Base-by-base conservation (phyloP, 2,113 vertebrate species). In the Phyllopteryx taeniolatus region DNA sequence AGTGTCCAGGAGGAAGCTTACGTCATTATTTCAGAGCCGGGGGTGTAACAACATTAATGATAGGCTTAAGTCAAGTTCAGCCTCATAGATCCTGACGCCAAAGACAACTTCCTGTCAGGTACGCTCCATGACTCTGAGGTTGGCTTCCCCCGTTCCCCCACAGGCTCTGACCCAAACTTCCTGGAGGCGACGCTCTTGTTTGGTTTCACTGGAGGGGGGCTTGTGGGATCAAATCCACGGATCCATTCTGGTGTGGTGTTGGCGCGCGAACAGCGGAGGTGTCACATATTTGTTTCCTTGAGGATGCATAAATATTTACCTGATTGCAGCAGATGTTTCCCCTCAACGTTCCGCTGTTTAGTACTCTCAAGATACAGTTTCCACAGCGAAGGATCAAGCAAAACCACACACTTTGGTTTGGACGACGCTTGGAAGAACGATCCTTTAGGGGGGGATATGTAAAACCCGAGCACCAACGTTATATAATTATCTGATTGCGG, bases 231-330 rank as follows among this genome's bases (percentile, higher is more conserved):
- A 61, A 33, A 61, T 61, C 15, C 14, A 9, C 59, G 8, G 59
- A 35, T 61, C 59, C 59, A 31, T 35, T 61, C 31, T 35, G 31
- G 15, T 35, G 31, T 19, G 59, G 31, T 1, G 31, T 61, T 61
- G 59, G 59, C 59, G 59, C 5, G 31, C 59, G 35, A 61, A 35
- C 31, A 35, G 80, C 59, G 60, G 75, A 83, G 78, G 78, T 81
- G 81, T 66, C 54, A 71, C 68, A 76, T 75, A 59, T 72, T 80
- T 63, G 70, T 61, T 70, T 88, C 76, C 77, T 78, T 49, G 17
- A 81, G 71, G 85, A 83, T 62, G 61, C 70, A 85, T 85, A 90
- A 90, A 88, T 87, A 87, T 90, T 88, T 86, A 75, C 74, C 73
- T 53, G 70, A 71, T 79, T 15, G 44, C 70, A 22, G 51, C 46